phyloP scores from a whole-genome alignment of 2,888 invertebrate species.

The Alsophila aescularia region DNA sequence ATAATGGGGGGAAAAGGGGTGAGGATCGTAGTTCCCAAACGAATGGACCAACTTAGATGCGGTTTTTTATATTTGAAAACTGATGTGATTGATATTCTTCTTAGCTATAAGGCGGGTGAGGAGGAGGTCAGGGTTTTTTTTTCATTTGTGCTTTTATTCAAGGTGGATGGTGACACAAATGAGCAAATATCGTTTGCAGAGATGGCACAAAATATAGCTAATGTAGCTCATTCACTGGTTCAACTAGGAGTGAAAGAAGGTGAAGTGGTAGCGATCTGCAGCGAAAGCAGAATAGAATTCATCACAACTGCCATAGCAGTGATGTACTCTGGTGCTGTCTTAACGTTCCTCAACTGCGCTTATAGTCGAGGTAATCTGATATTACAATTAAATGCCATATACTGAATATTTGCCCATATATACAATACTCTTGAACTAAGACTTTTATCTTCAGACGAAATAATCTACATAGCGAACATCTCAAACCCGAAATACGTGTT shows the following conservation, averaged over 20 bases:
- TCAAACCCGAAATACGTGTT: constrained; percentile 29
- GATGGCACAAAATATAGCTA: constrained; percentile 53
- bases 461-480: constrained; percentile 26
- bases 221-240: constrained; percentile 49
- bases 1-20: too few relatives aligned
- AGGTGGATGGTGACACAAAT: constrained; percentile 45
- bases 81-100: too few relatives aligned
- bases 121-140: too few relatives aligned
- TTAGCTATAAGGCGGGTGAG: too few relatives aligned
- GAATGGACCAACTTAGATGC: too few relatives aligned
- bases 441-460: constrained; percentile 21
- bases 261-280: constrained; percentile 60
- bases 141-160: background rate
- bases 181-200: constrained; percentile 53
- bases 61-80: too few relatives aligned
- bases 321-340: constrained; percentile 35
- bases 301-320: constrained; percentile 50
- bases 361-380: constrained; percentile 31
- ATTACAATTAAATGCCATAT: too few relatives aligned
- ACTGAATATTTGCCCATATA: too few relatives aligned
- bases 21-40: too few relatives aligned
- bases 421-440: background rate
- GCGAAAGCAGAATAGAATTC: constrained; percentile 62
- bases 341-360: constrained; percentile 14
- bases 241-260: constrained; percentile 52